Evolutionary conservation across 92 coral and sea anemone species (phyloP).

Genomic region (Actinernus sp.): DNA sequence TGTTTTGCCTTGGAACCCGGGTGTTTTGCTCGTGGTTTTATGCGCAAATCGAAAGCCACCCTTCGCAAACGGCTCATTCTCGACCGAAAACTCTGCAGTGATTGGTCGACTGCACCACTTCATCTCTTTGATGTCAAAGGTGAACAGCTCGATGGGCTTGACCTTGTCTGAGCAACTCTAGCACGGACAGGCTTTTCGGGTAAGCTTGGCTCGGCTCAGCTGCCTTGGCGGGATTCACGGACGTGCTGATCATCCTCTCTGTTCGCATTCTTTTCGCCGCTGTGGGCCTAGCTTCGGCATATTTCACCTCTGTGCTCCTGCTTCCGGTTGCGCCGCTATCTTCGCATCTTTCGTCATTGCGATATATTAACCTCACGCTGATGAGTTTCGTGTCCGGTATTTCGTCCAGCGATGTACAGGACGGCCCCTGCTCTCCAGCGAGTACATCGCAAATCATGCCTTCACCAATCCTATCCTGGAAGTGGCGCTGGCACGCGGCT

Average conservation of each 20-base stretch:
- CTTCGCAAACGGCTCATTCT: constrained; percentile 21
- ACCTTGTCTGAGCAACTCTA: not conserved
- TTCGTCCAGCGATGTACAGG: constrained; percentile 39
- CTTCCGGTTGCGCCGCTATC: no score
- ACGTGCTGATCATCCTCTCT: not conserved
- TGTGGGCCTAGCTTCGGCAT: not conserved
- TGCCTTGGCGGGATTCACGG: not conserved
- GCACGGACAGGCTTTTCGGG: not conserved
- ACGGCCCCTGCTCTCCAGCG: constrained; percentile 54
- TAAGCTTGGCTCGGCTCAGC: not conserved
- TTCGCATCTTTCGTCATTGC: not conserved
- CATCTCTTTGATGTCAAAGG: constrained; percentile 30
- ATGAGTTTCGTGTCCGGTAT: constrained; percentile 51
- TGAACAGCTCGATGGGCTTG: not conserved
- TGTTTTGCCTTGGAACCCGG: not conserved
- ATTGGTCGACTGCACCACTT: constrained; percentile 16
- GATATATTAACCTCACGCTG: constrained; percentile 46
- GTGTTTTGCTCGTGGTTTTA: constrained; percentile 26
- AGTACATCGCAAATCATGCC: not conserved
- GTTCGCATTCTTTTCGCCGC: not conserved
- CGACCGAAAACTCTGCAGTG: constrained; percentile 17
- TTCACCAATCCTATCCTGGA: constrained; percentile 1
- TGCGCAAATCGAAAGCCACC: constrained; percentile 38
- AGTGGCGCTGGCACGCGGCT: constrained; percentile 8
- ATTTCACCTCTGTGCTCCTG: no score